A percentile compares a stretch with the other conserved stretches of the same genome.
Conservation (phyloP, 2,113 vertebrate species). For the Carassius carassius region DNA sequence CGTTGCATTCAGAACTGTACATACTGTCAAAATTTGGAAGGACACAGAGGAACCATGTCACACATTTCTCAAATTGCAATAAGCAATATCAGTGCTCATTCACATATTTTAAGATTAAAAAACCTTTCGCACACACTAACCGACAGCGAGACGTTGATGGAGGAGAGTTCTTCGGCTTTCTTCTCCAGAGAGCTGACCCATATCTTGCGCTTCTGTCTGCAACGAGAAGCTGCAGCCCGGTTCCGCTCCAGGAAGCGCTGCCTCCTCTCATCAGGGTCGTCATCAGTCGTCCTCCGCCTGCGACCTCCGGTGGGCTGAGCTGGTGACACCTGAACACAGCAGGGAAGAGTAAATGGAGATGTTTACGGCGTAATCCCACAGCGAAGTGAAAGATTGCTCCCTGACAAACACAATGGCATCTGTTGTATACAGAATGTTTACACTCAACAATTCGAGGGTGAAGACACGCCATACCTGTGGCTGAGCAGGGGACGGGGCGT, state of each 20-base stretch:
- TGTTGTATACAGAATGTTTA: not conserved
- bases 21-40: not conserved
- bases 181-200: conserved; percentile 96
- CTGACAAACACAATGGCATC: not conserved
- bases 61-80: not conserved
- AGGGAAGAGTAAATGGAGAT: not conserved
- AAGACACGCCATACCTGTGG: conserved; percentile 82
- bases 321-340: conserved; percentile 84
- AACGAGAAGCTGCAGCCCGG: conserved; percentile 91
- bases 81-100: not conserved
- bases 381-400: not conserved
- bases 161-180: conserved; percentile 92
- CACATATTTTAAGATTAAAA: not conserved
- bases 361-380: not conserved
- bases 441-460: not conserved
- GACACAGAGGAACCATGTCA: not conserved
- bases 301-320: conserved; percentile 93
- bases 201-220: conserved; percentile 93
- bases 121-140: conserved; percentile 73
- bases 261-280: conserved; percentile 92
- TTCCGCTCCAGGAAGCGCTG: conserved; percentile 96
- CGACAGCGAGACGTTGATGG: conserved; percentile 92
- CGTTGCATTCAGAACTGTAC: not conserved
- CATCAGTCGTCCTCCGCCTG: conserved; percentile 83
- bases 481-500: conserved; percentile 92